A percentile compares a stretch with the other conserved stretches of the same genome.
These are phyloP conservation scores for Ichneumoninae sp. DNA, from an alignment of 2,888 invertebrate genomes.

Conservation along the genomic window DNA sequence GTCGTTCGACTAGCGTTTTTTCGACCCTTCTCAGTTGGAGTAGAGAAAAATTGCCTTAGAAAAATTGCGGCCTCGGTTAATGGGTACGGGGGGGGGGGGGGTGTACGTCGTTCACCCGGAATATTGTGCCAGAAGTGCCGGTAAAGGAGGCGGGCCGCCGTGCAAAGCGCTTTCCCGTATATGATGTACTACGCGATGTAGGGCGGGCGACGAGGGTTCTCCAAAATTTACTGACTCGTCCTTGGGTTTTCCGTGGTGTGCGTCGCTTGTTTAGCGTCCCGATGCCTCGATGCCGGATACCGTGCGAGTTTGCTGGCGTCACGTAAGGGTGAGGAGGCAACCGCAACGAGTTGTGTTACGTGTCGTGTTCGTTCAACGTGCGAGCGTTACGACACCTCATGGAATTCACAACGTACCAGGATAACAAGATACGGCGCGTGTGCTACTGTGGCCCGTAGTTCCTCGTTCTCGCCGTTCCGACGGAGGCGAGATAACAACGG, in stretches of 20 bases:
- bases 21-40: not conserved
- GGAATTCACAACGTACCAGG: slow-evolving; percentile 38
- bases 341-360: slow-evolving; percentile 13
- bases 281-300: slow-evolving; percentile 33
- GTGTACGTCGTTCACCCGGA: slow-evolving; percentile 50
- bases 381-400: slow-evolving; percentile 48
- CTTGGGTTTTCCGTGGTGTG: slow-evolving; percentile 23
- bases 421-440: slow-evolving; percentile 28
- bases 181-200: not conserved
- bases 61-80: slow-evolving; percentile 12
- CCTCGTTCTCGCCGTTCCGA: slow-evolving; percentile 12
- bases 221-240: slow-evolving; percentile 54
- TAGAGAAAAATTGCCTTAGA: not conserved
- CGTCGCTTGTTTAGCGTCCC: not conserved
- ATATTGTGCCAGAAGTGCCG: slow-evolving; percentile 56
- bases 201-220: slow-evolving; percentile 21
- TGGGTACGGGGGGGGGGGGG: not conserved
- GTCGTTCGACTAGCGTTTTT: not conserved
- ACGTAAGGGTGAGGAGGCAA: slow-evolving; percentile 13
- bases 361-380: slow-evolving; percentile 12
- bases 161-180: slow-evolving; percentile 61
- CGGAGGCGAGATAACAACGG: slow-evolving; percentile 21
- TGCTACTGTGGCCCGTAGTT: slow-evolving; percentile 1
- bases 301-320: not conserved
- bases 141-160: slow-evolving; percentile 61